Base-by-base conservation (phyloP, 2,888 invertebrate species). In the Cenopis cana region DNA sequence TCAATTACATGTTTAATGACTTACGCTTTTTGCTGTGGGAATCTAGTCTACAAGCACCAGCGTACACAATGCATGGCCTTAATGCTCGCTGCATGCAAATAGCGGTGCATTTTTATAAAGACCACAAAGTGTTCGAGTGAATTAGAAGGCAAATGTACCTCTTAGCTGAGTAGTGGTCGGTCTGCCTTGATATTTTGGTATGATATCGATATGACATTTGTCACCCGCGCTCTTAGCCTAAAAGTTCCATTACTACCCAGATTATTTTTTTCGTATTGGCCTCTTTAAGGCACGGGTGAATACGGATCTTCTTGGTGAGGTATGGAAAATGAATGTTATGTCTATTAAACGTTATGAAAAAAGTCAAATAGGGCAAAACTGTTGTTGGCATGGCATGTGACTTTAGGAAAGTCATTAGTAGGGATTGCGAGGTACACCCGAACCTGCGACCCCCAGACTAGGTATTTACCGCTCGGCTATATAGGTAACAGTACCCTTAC, bases 1-100 rank as follows among this genome's bases (percentile, higher is more conserved):
- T 46, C 24, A 60, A n/a, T 38, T 18, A 18, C 18, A 41, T 59
- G 41, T 59, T 60, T n/a, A 38, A 60, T 14, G 18, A 36, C 38
- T 14, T 64, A 11, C 9, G 14, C 1, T 64, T 38, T 64, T 64
- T 11, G n/a, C 14, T 3, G n/a, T 54, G 54, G 64, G 64, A 52
- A 18, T 38, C 20, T 20, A 14, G 64, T 64, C 52, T 64, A 54
- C 18, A 52, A 36, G 14, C 60, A 18, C 55, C 20, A 24, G 56
- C 67, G 50, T 38, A 46, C 50, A 66, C 70, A 70, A 70, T 70
- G 65, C 65, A 64, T 50, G 64, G 50, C 65, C 65, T 65, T 65
- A 70, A 70, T 65, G 65, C 69, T 64, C 56, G 38, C 14, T 38
- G 49, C 65, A 70, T 70, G 69, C 62, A 65, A 65, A 70, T 65